Evolutionary conservation across 2,113 vertebrate genomes (phyloP).

Genomic region (Ailurus styani): DNA sequence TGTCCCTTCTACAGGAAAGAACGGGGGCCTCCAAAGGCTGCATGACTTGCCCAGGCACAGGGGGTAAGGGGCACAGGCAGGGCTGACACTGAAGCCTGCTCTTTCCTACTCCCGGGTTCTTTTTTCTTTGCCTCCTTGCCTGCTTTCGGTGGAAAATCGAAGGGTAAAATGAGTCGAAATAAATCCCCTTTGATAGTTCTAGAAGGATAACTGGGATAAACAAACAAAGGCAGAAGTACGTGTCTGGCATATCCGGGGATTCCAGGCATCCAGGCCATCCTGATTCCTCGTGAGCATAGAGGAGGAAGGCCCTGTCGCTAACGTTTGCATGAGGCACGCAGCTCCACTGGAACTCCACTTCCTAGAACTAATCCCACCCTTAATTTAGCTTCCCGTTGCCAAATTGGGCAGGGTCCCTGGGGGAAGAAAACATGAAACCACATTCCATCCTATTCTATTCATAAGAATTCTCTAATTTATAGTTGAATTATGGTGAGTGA

Average conservation of each 20-base stretch:
- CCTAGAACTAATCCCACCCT: conserved; percentile 47
- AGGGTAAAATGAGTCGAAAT: background rate
- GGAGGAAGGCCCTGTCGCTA: background rate
- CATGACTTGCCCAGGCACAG: background rate
- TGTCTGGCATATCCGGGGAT: background rate
- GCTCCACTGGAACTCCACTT: conserved; percentile 14
- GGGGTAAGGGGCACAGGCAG: background rate
- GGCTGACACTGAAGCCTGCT: background rate
- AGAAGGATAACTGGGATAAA: background rate
- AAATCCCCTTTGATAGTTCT: background rate
- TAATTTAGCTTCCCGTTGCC: conserved; percentile 39
- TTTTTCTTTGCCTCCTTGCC: background rate
- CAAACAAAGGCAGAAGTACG: background rate
- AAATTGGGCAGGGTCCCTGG: conserved; percentile 46
- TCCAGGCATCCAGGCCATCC: background rate
- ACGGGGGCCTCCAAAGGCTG: background rate
- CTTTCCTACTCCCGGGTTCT: background rate
- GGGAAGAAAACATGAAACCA: conserved; percentile 41
- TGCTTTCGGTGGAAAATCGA: background rate
- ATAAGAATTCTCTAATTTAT: conserved; percentile 54
- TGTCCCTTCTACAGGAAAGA: background rate
- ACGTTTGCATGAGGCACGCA: background rate
- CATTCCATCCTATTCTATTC: conserved; percentile 52
- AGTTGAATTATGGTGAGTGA: conserved; percentile 36
- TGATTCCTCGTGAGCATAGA: background rate